Base-by-base conservation (phyloP, 2,113 vertebrate genomes). In the Aramus guarauna region DNA sequence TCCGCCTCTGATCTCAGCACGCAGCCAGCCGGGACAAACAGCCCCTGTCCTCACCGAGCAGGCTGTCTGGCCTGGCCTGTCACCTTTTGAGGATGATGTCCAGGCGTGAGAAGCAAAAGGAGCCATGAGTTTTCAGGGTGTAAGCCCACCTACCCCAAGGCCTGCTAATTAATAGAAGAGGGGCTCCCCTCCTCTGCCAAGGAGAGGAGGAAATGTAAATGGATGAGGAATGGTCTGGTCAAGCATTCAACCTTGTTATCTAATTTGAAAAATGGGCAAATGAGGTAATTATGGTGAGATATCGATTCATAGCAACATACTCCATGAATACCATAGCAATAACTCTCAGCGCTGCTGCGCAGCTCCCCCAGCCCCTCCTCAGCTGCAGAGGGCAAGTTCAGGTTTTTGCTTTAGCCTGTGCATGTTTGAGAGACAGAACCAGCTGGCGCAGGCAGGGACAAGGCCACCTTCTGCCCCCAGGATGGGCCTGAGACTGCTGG, bases 231-330 rank as follows among this genome's bases (percentile, higher is more conserved):
- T 77, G 48, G 56, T 73, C 48, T 88, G 79, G 88, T 93, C 95
- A 85, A 91, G 72, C 23, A 56, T 9, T 90, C 88, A 95, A 85
- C 88, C 92, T 96, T 84, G 90, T 96, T 97, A 96, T 85, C 80
- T 97, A 94, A 96, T 95, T 88, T 93, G 85, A 97, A 96, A 96
- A 87, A 85, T 39, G 82, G 90, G 74, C 41, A 97, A 95, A 97
- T 97, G 96, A 98, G 85, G 96, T 97, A 94, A 97, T 97, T 97
- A 96, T 84, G 52, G 92, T 86, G 88, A 95, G 85, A 83, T 94
- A 97, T 95, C 6, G 88, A 97, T 96, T 96, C 92, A 83, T 53
- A 97, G 85, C 71, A 95, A 85, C 68, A 83, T 89, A 71, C 30
- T 92, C 71, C 86, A 89, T 62, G 83, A 95, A 95, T 96, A 72